Conservation (phyloP, 2,888 invertebrate genomes). For the Augiades crinisus region DNA sequence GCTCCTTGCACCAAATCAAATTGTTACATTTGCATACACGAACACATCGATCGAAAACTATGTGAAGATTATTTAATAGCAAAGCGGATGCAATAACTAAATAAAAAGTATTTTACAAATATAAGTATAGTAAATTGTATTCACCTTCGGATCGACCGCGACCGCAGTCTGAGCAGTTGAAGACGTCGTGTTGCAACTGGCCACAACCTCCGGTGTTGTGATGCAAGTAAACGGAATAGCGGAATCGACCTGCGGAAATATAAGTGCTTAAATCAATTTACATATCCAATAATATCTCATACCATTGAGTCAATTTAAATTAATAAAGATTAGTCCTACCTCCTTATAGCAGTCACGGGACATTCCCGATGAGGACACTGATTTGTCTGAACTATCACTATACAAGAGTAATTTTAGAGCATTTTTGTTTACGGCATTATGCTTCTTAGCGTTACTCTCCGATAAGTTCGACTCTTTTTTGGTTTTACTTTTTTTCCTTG, state of each 20-base stretch:
- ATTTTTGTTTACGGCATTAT: slow-evolving; percentile 43
- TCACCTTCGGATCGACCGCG: slow-evolving; percentile 66
- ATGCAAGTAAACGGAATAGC: slow-evolving; percentile 78
- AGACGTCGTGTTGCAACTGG: slow-evolving; percentile 69
- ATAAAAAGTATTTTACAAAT: not conserved
- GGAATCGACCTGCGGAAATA: slow-evolving; percentile 63
- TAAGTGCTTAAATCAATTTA: slow-evolving; percentile 16
- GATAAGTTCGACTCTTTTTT: slow-evolving; percentile 21
- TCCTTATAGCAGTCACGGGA: slow-evolving; percentile 46
- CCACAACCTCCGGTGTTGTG: slow-evolving; percentile 74
- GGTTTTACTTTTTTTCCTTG: slow-evolving; percentile 30
- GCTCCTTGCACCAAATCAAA: not conserved
- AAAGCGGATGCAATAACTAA: slow-evolving; percentile 6
- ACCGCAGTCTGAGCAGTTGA: slow-evolving; percentile 52
- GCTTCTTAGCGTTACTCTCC: slow-evolving; percentile 4
- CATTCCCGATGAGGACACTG: slow-evolving; percentile 34
- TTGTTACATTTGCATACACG: not conserved
- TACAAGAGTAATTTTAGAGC: slow-evolving; percentile 59
- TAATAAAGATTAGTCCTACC: slow-evolving; percentile 48
- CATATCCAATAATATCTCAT: not conserved
- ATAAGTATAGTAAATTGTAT: not conserved
- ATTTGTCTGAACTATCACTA: slow-evolving; percentile 47
- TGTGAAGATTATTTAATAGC: slow-evolving; percentile 17
- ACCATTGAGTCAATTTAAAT: not conserved
- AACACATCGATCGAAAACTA: slow-evolving; percentile 26